Evolutionary conservation across 2,113 vertebrate species (phyloP).

Genomic region (Apteryx owenii): DNA sequence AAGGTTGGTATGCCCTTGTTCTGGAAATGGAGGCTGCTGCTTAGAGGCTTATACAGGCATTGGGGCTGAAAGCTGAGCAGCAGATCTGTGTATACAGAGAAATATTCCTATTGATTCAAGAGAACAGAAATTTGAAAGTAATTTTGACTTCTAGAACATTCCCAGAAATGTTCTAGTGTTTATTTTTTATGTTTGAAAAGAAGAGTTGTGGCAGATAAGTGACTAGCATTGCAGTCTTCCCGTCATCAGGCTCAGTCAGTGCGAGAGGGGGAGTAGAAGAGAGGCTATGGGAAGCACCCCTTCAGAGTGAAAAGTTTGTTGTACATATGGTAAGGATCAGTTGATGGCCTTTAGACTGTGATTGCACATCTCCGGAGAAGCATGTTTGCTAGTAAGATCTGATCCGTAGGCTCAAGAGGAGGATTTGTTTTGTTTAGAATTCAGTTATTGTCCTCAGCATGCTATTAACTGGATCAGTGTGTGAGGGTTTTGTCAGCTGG

Average conservation of each 20-base stretch:
- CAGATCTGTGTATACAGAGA: accelerated
- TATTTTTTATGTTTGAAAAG: neutral
- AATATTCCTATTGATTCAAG: neutral
- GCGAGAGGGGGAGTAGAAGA: neutral
- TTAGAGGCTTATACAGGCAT: neutral
- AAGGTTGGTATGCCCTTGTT: neutral
- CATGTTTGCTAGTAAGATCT: accelerated
- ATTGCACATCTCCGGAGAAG: neutral
- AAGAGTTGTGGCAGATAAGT: accelerated
- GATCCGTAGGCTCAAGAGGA: neutral
- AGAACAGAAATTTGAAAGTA: neutral
- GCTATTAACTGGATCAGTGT: neutral
- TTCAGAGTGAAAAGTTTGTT: neutral
- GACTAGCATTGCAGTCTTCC: neutral
- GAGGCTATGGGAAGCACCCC: neutral
- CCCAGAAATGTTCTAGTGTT: neutral
- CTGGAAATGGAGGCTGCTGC: neutral
- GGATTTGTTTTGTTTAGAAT: accelerated
- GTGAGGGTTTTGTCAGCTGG: neutral
- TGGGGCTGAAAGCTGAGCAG: neutral
- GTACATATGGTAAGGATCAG: neutral
- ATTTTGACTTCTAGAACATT: neutral
- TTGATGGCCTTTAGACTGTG: neutral
- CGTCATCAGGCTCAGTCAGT: neutral
- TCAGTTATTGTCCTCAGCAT: neutral